Percentiles rank a stretch among this genome's conserved stretches.
These are phyloP conservation scores for Pammene aurita DNA, from an alignment of 2,888 invertebrate species.

Conservation along the genomic window DNA sequence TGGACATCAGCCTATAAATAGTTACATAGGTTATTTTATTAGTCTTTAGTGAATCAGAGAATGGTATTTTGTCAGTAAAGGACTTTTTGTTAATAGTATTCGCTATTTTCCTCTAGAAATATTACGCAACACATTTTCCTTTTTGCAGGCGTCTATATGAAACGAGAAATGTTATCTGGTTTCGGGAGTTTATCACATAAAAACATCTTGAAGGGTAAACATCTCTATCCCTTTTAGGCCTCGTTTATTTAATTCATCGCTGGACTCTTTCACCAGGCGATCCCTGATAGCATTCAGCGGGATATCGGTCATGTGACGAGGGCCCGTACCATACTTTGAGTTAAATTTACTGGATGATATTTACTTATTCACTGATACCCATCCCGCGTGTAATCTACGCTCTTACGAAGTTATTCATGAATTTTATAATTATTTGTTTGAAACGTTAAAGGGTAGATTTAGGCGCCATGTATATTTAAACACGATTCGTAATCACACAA, in stretches of 20 bases:
- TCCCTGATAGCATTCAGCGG: slow-evolving; percentile 75
- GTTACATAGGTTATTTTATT: slow-evolving; percentile 6
- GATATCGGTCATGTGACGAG: slow-evolving; percentile 79
- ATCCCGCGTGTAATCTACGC: slow-evolving; percentile 69
- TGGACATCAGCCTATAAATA: too few species aligned
- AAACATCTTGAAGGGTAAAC: slow-evolving; percentile 48
- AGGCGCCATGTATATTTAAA: slow-evolving; percentile 16
- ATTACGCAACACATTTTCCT: slow-evolving; percentile 15
- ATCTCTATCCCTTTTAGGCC: slow-evolving; percentile 63
- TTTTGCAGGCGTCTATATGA: slow-evolving; percentile 20
- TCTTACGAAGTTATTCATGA: slow-evolving; percentile 62
- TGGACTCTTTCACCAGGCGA: slow-evolving; percentile 76
- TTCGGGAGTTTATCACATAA: slow-evolving; percentile 37
- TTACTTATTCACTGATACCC: slow-evolving; percentile 76
- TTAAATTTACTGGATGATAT: slow-evolving; percentile 83
- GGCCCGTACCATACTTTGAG: slow-evolving; percentile 71
- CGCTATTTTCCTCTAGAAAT: slow-evolving; percentile 17
- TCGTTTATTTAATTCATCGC: slow-evolving; percentile 81
- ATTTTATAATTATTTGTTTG: slow-evolving; percentile 48
- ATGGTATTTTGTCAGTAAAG: background rate
- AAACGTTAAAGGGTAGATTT: slow-evolving; percentile 8
- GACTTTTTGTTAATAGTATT: slow-evolving; percentile 4
- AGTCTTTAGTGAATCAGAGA: background rate
- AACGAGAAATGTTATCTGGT: slow-evolving; percentile 33
- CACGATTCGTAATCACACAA: slow-evolving; percentile 17